Base-by-base conservation (phyloP, 2,113 vertebrate species). In the Hyla sarda region DNA sequence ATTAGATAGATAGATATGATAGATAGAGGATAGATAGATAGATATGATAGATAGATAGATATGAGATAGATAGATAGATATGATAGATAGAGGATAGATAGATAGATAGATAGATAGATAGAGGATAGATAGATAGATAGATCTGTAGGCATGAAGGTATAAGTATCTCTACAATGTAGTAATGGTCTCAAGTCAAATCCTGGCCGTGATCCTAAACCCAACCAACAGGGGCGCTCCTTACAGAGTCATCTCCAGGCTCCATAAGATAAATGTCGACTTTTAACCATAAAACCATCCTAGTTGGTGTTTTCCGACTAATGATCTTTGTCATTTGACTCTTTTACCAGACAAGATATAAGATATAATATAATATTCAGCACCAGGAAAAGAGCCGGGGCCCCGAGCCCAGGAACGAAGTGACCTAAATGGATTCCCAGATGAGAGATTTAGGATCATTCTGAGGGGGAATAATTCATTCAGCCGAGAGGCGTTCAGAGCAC, bases 361-460 rank as follows among this genome's bases (percentile, higher is more conserved):
- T n/a, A n/a, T n/a, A n/a, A n/a, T n/a, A n/a, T n/a, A n/a, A n/a
- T n/a, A 45, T 84, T 23, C 48, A 47, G 62, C 62, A 4, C 34
- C 76, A 56, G 52, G 52, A 34, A 76, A 79, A 71, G 50, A 56
- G 37, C 17, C 25, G 62, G 3, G 48, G 69, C 72, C 58, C 47
- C 30, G 25, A 73, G 76, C 48, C 17, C 17, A 14, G 12, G 10
- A 28, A 32, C 28, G 74, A n/a, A 25, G 69, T 58, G 84, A 79
- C 82, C 79, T 75, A 88, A 87, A 87, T 32, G 77, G 30, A 87
- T 85, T 19, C 79, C 52, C 85, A 71, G 52, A 25, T 34, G 80
- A 5, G 25, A 77, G 41, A 23, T 32, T 85, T 83, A 65, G 87
- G 88, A 85, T 89, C 87, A 85, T 88, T 84, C 85, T 19, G 48